These are phyloP conservation scores for Hippocampus kuda DNA, from an alignment of 2,797 vertebrate species.

Conservation along the genomic window DNA sequence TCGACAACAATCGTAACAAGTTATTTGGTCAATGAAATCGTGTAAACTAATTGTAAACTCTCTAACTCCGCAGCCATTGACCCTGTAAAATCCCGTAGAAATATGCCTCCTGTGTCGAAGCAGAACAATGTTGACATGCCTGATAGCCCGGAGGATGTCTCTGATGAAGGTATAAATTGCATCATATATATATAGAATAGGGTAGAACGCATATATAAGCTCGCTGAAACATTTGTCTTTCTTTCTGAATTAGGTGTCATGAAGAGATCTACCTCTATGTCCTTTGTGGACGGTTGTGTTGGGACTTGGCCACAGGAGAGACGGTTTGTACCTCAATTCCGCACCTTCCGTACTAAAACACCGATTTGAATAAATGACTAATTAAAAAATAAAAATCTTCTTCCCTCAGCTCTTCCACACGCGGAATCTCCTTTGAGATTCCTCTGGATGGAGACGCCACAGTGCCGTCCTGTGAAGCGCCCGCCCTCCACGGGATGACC, in stretches of 20 bases:
- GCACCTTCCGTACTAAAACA: neutral
- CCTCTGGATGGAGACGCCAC: conserved; percentile 81
- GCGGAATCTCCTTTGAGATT: conserved; percentile 95
- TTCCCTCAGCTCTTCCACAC: conserved; percentile 73
- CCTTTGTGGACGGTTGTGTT: conserved; percentile 82
- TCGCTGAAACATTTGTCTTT: neutral
- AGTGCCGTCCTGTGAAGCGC: conserved; percentile 42
- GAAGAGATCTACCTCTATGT: conserved; percentile 87
- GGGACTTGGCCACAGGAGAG: conserved; percentile 98
- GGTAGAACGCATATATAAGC: too few species aligned
- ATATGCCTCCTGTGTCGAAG: conserved; percentile 69
- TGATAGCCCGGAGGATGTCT: conserved; percentile 68
- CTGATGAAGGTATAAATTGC: conserved; percentile 36
- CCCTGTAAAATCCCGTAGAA: conserved; percentile 52
- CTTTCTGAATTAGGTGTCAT: conserved; percentile 67
- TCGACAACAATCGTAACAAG: conserved; percentile 4
- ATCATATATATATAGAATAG: too few species aligned
- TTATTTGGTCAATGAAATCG: neutral
- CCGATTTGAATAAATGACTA: neutral
- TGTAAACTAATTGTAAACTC: neutral
- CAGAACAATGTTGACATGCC: conserved; percentile 67
- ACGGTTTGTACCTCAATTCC: conserved; percentile 61
- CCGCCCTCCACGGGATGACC: conserved; percentile 65
- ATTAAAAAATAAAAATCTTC: neutral
- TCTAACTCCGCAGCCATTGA: conserved; percentile 60